phyloP scores from a whole-genome alignment of 2,797 vertebrate species.

The Prunella strophiata region DNA sequence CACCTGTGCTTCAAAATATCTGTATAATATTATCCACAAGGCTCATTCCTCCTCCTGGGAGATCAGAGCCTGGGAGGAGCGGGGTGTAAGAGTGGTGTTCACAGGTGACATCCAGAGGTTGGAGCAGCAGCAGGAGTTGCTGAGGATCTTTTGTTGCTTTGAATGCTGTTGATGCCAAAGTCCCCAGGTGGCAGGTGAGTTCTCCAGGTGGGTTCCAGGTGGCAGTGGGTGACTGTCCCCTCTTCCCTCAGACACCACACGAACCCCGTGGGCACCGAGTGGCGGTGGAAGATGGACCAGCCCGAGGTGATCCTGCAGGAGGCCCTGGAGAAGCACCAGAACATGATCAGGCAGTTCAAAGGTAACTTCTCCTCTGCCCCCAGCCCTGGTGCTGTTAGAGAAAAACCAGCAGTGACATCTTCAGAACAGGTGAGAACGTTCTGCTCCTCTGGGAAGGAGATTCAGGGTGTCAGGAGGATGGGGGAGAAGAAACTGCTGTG shows the following conservation, averaged over 20 bases:
- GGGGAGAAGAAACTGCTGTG: background rate
- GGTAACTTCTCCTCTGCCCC: conserved; percentile 74
- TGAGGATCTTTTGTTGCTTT: background rate
- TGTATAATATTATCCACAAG: background rate
- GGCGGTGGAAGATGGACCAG: conserved; percentile 95
- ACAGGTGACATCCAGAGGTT: background rate
- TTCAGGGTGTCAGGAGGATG: background rate
- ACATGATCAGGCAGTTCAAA: conserved; percentile 93
- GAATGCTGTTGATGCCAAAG: background rate
- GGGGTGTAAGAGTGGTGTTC: background rate
- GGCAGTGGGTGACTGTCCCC: background rate
- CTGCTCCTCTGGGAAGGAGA: background rate
- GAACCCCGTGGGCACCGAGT: conserved; percentile 96
- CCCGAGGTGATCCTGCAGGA: conserved; percentile 89
- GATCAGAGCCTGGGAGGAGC: background rate
- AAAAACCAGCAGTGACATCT: background rate
- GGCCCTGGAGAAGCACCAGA: conserved; percentile 88
- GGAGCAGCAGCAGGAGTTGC: background rate
- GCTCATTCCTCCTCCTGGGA: background rate
- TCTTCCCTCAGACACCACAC: conserved; percentile 87
- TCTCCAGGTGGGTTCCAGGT: background rate
- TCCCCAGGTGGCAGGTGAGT: background rate
- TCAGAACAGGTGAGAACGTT: rapidly evolving
- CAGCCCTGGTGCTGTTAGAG: background rate
- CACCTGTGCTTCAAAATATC: background rate